These are phyloP conservation scores for Tromatobia lineatoria DNA, from an alignment of 2,888 invertebrate genomes.

Conservation along the genomic window DNA sequence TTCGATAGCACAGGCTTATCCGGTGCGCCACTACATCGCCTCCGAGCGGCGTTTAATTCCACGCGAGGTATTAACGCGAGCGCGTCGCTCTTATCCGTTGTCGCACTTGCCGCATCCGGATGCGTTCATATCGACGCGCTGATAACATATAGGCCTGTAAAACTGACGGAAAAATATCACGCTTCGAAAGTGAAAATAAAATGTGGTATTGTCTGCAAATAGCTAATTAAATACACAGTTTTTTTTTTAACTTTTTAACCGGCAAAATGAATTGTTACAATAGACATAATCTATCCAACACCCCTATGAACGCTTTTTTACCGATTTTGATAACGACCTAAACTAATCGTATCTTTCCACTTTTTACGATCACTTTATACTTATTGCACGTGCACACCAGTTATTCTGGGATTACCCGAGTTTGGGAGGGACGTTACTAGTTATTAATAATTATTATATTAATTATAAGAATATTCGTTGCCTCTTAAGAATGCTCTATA, in stretches of 20 bases:
- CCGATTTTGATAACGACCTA: background rate
- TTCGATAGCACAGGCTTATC: slow-evolving; percentile 31
- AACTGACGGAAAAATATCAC: background rate
- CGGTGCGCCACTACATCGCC: background rate
- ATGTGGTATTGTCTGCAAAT: background rate
- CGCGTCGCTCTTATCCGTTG: slow-evolving; percentile 19
- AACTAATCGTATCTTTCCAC: background rate
- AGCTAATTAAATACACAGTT: too few species aligned
- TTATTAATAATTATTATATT: background rate
- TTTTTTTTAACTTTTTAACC: too few species aligned
- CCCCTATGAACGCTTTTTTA: too few species aligned
- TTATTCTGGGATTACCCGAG: background rate
- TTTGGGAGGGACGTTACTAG: background rate
- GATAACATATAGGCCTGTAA: background rate
- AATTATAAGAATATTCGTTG: background rate
- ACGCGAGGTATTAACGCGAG: background rate
- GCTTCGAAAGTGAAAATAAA: too few species aligned
- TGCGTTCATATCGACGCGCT: slow-evolving; percentile 24
- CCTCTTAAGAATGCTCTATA: too few species aligned
- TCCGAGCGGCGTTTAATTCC: background rate
- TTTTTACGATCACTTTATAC: background rate
- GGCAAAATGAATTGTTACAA: too few species aligned
- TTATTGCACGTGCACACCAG: slow-evolving; percentile 21
- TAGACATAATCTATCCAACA: too few species aligned
- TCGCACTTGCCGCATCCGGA: slow-evolving; percentile 10